These are phyloP conservation scores for Chrysodeixis includens DNA, from an alignment of 2,888 invertebrate genomes.

Conservation along the genomic window DNA sequence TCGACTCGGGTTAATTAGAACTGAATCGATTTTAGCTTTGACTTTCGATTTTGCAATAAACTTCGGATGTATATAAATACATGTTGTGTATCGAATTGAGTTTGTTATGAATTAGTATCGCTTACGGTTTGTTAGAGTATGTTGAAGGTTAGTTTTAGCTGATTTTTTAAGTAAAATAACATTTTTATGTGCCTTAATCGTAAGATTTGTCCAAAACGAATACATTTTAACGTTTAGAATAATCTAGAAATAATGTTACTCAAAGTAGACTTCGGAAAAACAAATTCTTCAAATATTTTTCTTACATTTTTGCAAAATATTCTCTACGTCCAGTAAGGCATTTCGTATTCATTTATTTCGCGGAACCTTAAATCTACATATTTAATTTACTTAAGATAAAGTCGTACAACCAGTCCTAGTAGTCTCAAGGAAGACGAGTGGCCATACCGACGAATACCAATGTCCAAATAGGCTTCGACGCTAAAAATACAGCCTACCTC, in stretches of 20 bases:
- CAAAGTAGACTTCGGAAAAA: no score
- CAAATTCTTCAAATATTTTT: no score
- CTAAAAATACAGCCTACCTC: slow-evolving; percentile 7
- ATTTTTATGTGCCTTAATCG: no score
- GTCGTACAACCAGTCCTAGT: slow-evolving; percentile 23
- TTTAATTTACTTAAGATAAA: background rate
- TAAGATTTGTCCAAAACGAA: no score
- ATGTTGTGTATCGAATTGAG: background rate
- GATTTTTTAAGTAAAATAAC: no score
- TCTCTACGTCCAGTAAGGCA: background rate
- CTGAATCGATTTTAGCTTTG: background rate
- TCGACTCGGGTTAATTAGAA: slow-evolving; percentile 7
- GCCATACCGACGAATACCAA: slow-evolving; percentile 15
- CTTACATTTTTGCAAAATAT: no score
- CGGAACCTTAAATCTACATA: background rate
- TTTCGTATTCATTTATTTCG: background rate
- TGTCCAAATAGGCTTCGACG: slow-evolving; percentile 23
- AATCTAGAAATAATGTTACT: no score
- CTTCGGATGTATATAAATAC: background rate
- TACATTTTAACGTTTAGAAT: no score
- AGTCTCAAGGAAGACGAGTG: slow-evolving; percentile 53
- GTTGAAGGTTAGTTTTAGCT: no score
- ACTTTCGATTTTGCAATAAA: background rate
- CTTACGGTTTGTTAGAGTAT: no score
- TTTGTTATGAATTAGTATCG: no score